Percentiles rank a stretch among this genome's conserved stretches.
Conservation (phyloP, 2,888 invertebrate genomes). For the Drosophila gaucha region DNA sequence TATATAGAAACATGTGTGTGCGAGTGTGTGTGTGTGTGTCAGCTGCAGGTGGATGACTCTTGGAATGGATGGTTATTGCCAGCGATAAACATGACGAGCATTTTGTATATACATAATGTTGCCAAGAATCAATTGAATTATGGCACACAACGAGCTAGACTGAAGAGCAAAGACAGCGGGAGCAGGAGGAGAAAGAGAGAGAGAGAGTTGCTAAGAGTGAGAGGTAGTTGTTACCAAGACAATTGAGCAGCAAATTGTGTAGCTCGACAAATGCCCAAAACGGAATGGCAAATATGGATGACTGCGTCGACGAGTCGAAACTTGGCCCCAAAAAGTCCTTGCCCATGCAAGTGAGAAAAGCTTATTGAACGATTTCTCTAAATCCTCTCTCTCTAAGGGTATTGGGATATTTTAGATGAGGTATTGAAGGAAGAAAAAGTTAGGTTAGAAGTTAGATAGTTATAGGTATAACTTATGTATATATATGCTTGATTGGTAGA, state of each 20-base stretch:
- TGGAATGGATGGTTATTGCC: conserved; percentile 59
- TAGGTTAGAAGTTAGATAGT: too few species aligned
- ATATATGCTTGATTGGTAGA: background rate
- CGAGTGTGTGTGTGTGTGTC: background rate
- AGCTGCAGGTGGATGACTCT: conserved; percentile 30
- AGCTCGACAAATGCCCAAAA: conserved; percentile 67
- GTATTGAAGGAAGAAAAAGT: background rate
- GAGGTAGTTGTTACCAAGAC: conserved; percentile 52
- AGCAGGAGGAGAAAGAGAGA: too few species aligned
- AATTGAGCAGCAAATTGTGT: conserved; percentile 82
- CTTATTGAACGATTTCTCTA: conserved; percentile 66
- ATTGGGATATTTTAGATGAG: background rate
- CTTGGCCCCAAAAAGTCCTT: conserved; percentile 13
- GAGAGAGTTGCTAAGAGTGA: too few species aligned
- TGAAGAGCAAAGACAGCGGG: background rate
- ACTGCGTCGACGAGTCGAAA: conserved; percentile 41
- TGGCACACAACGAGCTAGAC: conserved; percentile 43
- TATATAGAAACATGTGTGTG: background rate
- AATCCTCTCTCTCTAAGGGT: conserved; percentile 14
- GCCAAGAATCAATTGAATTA: conserved; percentile 76
- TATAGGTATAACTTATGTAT: too few species aligned
- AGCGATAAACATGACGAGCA: conserved; percentile 66
- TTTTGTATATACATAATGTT: conserved; percentile 57
- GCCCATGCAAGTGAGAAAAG: conserved; percentile 67
- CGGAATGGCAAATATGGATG: conserved; percentile 68